These are phyloP conservation scores for Galendromus occidentalis DNA, from an alignment of 1,140 invertebrate species.

Conservation along the genomic window DNA sequence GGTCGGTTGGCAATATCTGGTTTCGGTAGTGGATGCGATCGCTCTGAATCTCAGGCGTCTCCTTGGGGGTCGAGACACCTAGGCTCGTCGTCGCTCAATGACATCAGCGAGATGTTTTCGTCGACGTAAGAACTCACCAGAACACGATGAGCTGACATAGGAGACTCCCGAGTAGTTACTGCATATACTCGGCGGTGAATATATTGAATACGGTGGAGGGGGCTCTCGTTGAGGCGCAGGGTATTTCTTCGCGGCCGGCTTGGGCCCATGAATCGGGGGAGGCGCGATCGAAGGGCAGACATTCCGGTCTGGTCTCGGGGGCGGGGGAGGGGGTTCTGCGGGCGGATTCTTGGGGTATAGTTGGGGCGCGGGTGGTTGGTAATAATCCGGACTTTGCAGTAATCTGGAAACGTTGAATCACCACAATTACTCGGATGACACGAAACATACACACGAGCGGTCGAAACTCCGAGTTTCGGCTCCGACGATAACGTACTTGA, in stretches of 20 bases:
- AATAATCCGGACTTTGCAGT: background rate
- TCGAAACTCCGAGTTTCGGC: no score
- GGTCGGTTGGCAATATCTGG: no score
- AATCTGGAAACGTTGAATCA: no score
- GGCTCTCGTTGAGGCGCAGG: background rate
- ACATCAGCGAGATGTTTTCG: no score
- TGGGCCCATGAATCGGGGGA: background rate
- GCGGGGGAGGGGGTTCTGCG: background rate
- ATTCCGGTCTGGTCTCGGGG: background rate
- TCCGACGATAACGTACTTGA: background rate
- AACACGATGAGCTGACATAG: background rate
- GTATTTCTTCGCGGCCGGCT: background rate
- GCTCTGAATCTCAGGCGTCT: no score
- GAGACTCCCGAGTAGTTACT: background rate
- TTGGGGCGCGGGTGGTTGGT: background rate
- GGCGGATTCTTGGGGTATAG: constrained; percentile 1
- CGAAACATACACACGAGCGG: no score
- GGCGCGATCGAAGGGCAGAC: background rate
- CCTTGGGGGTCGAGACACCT: no score
- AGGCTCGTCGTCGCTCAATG: no score
- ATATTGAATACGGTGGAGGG: constrained; percentile 1
- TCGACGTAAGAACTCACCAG: no score
- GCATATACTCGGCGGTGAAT: constrained; percentile 9
- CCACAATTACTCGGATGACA: no score
- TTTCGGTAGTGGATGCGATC: no score